Conservation (phyloP, 2,113 vertebrate genomes). For the Sminthopsis crassicaudata region DNA sequence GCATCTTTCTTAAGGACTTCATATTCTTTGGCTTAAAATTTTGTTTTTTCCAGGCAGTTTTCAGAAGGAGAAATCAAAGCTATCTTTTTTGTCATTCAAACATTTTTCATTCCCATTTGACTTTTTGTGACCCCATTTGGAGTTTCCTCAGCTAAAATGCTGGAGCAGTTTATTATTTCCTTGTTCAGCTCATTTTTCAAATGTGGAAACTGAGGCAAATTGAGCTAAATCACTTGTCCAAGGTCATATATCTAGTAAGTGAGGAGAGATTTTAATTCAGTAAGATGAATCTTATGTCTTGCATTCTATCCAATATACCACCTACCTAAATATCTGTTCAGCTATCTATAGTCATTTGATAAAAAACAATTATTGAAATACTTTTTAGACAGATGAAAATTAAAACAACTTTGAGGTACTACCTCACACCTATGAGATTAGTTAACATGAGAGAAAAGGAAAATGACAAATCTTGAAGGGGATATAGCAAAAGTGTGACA, state of each 20-base stretch:
- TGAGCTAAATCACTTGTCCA: neutral
- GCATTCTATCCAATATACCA: too few species aligned
- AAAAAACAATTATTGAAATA: neutral
- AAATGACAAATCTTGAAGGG: neutral
- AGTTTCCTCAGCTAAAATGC: neutral
- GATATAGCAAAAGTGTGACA: neutral
- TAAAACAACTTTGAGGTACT: neutral
- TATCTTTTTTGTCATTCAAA: constrained; percentile 4
- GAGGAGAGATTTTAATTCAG: neutral
- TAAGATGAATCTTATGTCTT: neutral
- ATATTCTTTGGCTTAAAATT: neutral
- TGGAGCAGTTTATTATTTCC: neutral
- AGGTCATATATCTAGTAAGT: neutral
- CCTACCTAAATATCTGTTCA: too few species aligned
- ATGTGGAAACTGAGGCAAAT: neutral
- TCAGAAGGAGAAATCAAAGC: constrained; percentile 9
- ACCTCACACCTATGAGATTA: neutral
- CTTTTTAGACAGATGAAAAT: neutral
- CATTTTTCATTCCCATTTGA: neutral
- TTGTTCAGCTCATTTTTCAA: neutral
- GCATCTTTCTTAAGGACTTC: neutral
- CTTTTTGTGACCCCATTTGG: neutral
- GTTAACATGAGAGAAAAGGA: neutral
- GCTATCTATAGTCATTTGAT: neutral
- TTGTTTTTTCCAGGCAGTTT: neutral